Evolutionary conservation across 1,140 invertebrate species (phyloP), one percentile per base, ranked within the genome.

Genomic region (Scaptomyza montana): DNA sequence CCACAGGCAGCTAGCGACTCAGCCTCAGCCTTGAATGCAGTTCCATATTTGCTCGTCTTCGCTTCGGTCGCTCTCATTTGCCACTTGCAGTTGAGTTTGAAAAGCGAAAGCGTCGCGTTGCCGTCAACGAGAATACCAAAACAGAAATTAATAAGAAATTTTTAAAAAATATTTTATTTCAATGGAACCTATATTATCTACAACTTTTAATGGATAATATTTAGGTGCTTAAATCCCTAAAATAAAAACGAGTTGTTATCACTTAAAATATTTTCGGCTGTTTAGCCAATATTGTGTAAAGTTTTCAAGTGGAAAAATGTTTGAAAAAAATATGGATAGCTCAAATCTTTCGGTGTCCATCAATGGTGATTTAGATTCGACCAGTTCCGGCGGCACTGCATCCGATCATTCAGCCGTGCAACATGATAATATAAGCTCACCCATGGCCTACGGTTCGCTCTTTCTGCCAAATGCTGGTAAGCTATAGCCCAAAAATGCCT

Each of bases 401-500:
- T 91, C 90, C 25, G 90, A 92, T 45, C 89, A 91, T 67, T 90
- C 90, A 6, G 75, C 89, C 16, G 72, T 75, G 45, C 86, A 90
- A 36, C 90, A 92, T 60, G 90, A 91, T 63, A 84, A 80, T 28
- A 82, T 91, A n/a, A 91, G 86, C 54, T 91, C 90, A 8, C 89
- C 90, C 2, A 81, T 91, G 67, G 84, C 89, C 65, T 91, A 91
- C 47, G 89, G 87, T 2, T 75, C 89, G 5, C 68, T 92, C 49
- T 91, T 90, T 74, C 59, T 92, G 54, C 81, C 78, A 28, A 91
- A 92, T 77, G 61, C 85, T 78, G 90, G 90, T 91, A 62, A 89
- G 90, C 56, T 25, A 41, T 39, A 36, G 13, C 39, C 60, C 59
- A 45, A 30, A 64, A 46, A 55, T 75, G 77, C 30, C 47, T 64